A percentile compares a stretch with the other conserved stretches of the same genome.
Evolutionary conservation across 2,113 vertebrate species (phyloP).

Genomic region (Hystrix brachyura): DNA sequence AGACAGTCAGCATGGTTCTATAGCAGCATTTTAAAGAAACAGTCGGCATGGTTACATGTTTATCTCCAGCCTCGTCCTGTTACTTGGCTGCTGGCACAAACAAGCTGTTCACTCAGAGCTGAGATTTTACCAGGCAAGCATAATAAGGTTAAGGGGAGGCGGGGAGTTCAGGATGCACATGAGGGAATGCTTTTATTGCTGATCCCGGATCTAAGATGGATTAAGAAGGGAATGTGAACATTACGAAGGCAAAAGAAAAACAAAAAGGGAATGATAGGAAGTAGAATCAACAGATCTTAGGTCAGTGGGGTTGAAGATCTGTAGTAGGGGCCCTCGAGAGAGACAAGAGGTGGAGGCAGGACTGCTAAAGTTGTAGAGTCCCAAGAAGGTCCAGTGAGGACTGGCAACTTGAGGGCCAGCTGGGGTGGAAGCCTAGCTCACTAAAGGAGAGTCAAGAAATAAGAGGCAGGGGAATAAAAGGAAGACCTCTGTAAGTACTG

Average conservation of each 20-base stretch:
- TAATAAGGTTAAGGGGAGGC: background rate
- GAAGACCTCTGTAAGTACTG: background rate
- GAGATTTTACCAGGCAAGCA: too few species aligned
- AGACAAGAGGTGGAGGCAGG: background rate
- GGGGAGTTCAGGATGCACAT: background rate
- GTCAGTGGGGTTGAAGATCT: accelerated
- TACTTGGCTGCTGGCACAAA: background rate
- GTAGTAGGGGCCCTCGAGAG: background rate
- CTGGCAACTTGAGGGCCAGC: accelerated
- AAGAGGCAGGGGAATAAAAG: background rate
- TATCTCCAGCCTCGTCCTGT: background rate
- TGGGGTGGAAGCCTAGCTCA: background rate
- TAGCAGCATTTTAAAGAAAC: background rate
- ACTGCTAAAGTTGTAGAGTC: background rate
- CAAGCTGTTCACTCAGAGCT: background rate
- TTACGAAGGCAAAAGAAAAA: background rate
- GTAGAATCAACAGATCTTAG: background rate
- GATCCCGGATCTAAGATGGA: background rate
- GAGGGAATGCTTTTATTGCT: background rate
- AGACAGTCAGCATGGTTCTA: background rate
- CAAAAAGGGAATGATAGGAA: background rate
- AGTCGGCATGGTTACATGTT: background rate
- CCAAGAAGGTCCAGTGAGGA: background rate
- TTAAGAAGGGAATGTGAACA: background rate
- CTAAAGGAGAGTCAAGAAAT: background rate